Evolutionary conservation across 2,888 invertebrate species (phyloP).

Genomic region (Microctonus brassicae): DNA sequence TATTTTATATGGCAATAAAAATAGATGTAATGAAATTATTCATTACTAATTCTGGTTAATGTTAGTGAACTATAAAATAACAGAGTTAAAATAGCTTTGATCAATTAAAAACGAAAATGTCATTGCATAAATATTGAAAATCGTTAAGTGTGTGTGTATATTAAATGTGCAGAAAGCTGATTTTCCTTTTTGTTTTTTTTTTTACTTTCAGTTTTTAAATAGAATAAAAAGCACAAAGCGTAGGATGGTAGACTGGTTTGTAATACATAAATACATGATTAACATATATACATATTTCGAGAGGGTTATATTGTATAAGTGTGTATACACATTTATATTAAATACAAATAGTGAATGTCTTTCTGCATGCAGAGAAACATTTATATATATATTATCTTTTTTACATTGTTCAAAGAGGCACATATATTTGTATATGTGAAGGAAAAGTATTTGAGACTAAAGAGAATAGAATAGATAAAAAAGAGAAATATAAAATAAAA

Average conservation of each 20-base stretch:
- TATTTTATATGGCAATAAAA: background rate
- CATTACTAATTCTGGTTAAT: too few relatives aligned
- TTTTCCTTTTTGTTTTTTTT: too few relatives aligned
- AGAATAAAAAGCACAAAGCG: constrained; percentile 19
- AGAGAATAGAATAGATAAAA: constrained; percentile 20
- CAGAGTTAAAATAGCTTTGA: background rate
- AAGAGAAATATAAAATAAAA: constrained; percentile 28
- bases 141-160: constrained; percentile 25
- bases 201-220: constrained; percentile 23
- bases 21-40: too few relatives aligned
- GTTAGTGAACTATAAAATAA: background rate
- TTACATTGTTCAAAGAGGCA: background rate
- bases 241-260: constrained; percentile 10
- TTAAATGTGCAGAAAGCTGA: constrained; percentile 11
- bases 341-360: background rate
- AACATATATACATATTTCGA: constrained; percentile 9
- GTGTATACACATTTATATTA: background rate
- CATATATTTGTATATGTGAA: background rate
- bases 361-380: constrained; percentile 21
- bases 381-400: constrained; percentile 10
- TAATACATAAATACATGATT: constrained; percentile 11
- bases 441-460: constrained; percentile 7
- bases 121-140: constrained; percentile 16
- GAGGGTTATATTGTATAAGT: background rate
- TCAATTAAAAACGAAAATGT: constrained; percentile 26